phyloP scores from a whole-genome alignment of 2,888 invertebrate genomes.

The Callyntrura guangdongensis region DNA sequence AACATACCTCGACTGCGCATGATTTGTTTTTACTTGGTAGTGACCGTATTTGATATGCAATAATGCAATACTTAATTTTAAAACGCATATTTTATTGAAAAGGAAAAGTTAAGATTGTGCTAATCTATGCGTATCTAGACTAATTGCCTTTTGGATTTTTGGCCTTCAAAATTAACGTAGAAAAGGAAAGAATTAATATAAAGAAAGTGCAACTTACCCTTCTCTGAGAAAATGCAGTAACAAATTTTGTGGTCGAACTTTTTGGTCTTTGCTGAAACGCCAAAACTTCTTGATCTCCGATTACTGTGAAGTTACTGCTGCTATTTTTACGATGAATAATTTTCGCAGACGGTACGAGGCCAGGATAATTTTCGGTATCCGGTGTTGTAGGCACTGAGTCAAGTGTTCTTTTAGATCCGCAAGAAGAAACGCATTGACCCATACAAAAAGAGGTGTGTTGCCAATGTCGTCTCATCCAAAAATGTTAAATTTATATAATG shows the following conservation, averaged over 20 bases:
- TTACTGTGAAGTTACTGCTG: conserved; percentile 3
- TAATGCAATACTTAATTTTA: too few species aligned
- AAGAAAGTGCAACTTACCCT: conserved; percentile 55
- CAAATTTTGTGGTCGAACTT: conserved; percentile 65
- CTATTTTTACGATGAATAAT: conserved; percentile 29
- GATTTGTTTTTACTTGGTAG: too few species aligned
- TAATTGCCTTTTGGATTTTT: too few species aligned
- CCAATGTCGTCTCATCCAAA: conserved; percentile 77
- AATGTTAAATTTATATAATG: conserved; percentile 71
- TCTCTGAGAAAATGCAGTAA: conserved; percentile 66
- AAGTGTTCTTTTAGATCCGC: conserved; percentile 81
- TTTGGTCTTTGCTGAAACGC: conserved; percentile 43
- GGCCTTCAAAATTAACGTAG: too few species aligned
- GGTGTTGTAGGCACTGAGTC: conserved; percentile 81
- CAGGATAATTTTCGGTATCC: conserved; percentile 76
- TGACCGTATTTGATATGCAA: too few species aligned
- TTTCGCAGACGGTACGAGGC: conserved; percentile 65
- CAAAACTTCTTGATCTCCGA: conserved; percentile 40
- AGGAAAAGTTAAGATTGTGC: too few species aligned
- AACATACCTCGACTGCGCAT: too few species aligned
- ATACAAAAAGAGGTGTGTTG: conserved; percentile 81
- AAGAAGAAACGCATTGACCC: conserved; percentile 83
- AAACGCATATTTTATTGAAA: too few species aligned
- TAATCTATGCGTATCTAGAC: too few species aligned
- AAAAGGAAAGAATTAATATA: too few species aligned